These are phyloP conservation scores for Acronicta alni DNA, from an alignment of 2,888 invertebrate species.

Conservation along the genomic window DNA sequence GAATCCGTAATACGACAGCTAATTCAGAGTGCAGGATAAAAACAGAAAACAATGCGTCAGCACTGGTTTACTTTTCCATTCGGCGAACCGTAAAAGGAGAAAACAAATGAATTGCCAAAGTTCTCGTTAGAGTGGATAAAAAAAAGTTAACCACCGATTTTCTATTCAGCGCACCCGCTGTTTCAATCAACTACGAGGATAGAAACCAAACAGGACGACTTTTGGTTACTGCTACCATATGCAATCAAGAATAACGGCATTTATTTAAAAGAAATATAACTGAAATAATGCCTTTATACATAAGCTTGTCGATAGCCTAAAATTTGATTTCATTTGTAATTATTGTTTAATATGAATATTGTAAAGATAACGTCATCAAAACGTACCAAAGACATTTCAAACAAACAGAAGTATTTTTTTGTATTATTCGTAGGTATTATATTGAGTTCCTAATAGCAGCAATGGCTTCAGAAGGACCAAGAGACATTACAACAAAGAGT, in stretches of 20 bases:
- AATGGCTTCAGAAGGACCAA: conserved; percentile 31
- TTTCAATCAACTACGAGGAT: conserved; percentile 76
- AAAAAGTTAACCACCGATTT: conserved; percentile 72
- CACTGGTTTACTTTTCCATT: conserved; percentile 60
- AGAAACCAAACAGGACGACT: conserved; percentile 62
- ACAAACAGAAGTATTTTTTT: conserved; percentile 16
- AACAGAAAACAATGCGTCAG: conserved; percentile 58
- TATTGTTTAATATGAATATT: too few relatives aligned
- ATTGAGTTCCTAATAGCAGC: conserved; percentile 30
- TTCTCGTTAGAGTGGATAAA: conserved; percentile 67
- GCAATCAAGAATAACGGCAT: conserved; percentile 15
- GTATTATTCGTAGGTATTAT: background rate
- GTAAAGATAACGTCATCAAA: too few relatives aligned
- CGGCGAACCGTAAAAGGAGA: conserved; percentile 57
- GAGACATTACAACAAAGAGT: conserved; percentile 25
- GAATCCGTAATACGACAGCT: conserved; percentile 5
- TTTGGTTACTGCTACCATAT: conserved; percentile 31
- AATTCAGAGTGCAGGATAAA: conserved; percentile 36
- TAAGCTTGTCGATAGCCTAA: background rate
- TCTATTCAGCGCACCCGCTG: conserved; percentile 73
- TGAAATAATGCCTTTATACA: background rate
- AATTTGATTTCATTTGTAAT: too few relatives aligned
- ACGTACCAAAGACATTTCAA: conserved; percentile 9
- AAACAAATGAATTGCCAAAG: conserved; percentile 71
- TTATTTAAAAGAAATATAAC: conserved; percentile 2